A percentile compares a stretch with the other conserved stretches of the same genome.
phyloP scores from a whole-genome alignment of 2,888 invertebrate genomes.

The Diadromus collaris region DNA sequence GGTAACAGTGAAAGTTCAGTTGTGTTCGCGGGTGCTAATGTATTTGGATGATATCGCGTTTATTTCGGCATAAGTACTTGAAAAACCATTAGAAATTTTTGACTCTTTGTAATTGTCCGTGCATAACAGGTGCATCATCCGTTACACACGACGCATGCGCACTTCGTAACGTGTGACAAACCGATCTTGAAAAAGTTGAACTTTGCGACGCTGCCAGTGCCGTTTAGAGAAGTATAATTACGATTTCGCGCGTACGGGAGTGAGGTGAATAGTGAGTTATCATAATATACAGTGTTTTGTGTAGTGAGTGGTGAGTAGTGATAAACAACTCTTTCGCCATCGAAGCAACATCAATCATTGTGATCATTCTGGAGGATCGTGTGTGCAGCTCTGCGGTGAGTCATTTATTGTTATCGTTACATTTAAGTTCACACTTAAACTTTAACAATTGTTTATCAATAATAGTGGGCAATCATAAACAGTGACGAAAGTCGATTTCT shows the following conservation, averaged over 20 bases:
- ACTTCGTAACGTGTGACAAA: background rate
- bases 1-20: background rate
- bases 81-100: background rate
- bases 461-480: too few species aligned
- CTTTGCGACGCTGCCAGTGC: background rate
- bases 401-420: background rate
- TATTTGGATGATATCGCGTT: background rate
- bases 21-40: background rate
- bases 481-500: too few species aligned
- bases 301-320: background rate
- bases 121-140: background rate
- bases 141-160: background rate
- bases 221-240: background rate
- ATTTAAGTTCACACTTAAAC: too few species aligned
- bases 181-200: background rate
- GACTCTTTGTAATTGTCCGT: background rate
- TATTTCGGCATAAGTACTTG: background rate
- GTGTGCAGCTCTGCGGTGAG: background rate
- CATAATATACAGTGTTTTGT: background rate
- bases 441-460: too few species aligned
- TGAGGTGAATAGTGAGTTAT: background rate
- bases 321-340: background rate
- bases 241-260: background rate
- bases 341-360: background rate
- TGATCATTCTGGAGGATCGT: background rate